These are phyloP conservation scores for Sebastes trivittatus DNA, from an alignment of 2,797 vertebrate species.

Conservation along the genomic window DNA sequence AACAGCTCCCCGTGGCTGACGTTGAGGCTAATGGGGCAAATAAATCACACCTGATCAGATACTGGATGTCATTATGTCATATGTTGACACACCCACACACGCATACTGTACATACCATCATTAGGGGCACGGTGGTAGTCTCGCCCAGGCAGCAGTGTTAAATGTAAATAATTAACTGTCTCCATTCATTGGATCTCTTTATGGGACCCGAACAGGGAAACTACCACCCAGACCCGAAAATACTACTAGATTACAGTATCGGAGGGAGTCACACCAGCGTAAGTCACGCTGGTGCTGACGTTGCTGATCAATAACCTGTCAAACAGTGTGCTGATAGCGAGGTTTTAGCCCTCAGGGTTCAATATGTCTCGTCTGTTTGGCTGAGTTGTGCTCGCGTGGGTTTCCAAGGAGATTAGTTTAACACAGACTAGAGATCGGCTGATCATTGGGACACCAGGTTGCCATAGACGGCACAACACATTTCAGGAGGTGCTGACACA, in stretches of 20 bases:
- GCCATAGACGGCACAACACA: neutral
- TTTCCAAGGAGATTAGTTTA: conserved; percentile 18
- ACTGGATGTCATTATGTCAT: neutral
- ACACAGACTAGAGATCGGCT: neutral
- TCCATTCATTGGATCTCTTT: conserved; percentile 22
- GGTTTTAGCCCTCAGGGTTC: conserved; percentile 1
- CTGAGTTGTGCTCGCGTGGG: neutral
- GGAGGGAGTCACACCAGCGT: neutral
- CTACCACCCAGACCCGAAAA: conserved; percentile 28
- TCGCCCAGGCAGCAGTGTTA: neutral
- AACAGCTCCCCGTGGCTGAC: neutral
- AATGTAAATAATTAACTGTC: conserved; percentile 60
- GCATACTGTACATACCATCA: neutral
- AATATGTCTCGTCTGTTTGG: conserved; percentile 6
- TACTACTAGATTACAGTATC: conserved; percentile 1
- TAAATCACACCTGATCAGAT: neutral
- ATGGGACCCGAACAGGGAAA: neutral
- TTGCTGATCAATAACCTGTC: conserved; percentile 49
- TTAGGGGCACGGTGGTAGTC: neutral
- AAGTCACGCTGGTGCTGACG: conserved; percentile 22
- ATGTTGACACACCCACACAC: neutral
- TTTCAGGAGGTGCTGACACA: neutral
- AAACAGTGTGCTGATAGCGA: conserved; percentile 28
- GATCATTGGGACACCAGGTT: neutral
- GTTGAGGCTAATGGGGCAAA: conserved; percentile 3